These are phyloP conservation scores for Augochlora pura DNA, from an alignment of 1,140 invertebrate species.

Conservation along the genomic window DNA sequence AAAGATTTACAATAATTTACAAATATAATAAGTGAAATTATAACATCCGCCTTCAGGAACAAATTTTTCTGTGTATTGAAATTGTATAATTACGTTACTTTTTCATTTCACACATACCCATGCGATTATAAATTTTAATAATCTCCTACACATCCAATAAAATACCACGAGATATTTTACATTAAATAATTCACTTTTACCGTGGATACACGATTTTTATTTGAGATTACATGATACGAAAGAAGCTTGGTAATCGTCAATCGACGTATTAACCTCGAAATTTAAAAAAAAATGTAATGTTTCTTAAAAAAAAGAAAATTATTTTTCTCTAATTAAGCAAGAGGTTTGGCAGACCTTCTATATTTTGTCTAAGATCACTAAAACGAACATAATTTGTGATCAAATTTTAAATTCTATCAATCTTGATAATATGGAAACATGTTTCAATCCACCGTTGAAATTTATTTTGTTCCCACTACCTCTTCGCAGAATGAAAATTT, in stretches of 20 bases:
- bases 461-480: slow-evolving; percentile 47
- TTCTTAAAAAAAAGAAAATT: slow-evolving; percentile 9
- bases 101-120: background rate
- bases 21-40: slow-evolving; percentile 8
- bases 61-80: slow-evolving; percentile 14
- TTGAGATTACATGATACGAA: background rate
- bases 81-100: slow-evolving; percentile 16
- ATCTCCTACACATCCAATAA: slow-evolving; percentile 5
- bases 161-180: slow-evolving; percentile 3
- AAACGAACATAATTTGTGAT: slow-evolving; percentile 20
- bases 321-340: background rate
- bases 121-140: slow-evolving; percentile 15
- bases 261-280: slow-evolving; percentile 7
- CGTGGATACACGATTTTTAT: background rate
- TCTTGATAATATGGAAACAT: slow-evolving; percentile 29
- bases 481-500: slow-evolving; percentile 37
- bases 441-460: slow-evolving; percentile 22
- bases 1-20: slow-evolving; percentile 16
- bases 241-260: slow-evolving; percentile 20
- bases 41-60: slow-evolving; percentile 24
- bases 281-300: background rate
- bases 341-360: slow-evolving; percentile 2
- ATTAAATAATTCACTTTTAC: background rate
- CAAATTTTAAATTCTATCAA: slow-evolving; percentile 20
- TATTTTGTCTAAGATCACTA: slow-evolving; percentile 23